A percentile compares a stretch with the other conserved stretches of the same genome.
Conservation (phyloP, 2,888 invertebrate species). For the Chloroclysta siterata region DNA sequence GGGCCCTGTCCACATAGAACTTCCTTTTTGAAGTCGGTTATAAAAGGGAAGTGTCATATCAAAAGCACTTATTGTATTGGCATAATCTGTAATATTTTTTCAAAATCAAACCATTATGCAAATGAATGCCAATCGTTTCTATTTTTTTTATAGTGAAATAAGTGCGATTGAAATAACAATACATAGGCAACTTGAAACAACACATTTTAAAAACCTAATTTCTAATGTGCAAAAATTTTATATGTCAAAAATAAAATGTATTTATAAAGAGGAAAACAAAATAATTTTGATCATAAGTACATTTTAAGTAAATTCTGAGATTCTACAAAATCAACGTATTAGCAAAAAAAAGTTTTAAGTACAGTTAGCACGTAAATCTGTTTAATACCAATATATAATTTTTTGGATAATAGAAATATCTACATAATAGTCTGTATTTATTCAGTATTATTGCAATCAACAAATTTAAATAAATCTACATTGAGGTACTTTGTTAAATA, state of each 20-base stretch:
- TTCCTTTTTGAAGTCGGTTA: too few species aligned
- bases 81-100: too few species aligned
- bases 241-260: slow-evolving; percentile 21
- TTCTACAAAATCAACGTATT: slow-evolving; percentile 38
- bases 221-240: slow-evolving; percentile 6
- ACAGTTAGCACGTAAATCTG: slow-evolving; percentile 33
- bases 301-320: slow-evolving; percentile 44
- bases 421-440: too few species aligned
- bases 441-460: slow-evolving; percentile 10
- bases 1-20: too few species aligned
- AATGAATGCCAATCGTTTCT: too few species aligned
- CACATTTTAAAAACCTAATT: background rate
- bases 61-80: too few species aligned
- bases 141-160: background rate
- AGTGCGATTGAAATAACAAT: background rate
- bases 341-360: slow-evolving; percentile 26
- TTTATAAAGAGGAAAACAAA: background rate
- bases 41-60: too few species aligned
- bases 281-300: slow-evolving; percentile 38
- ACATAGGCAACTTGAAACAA: background rate
- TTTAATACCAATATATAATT: slow-evolving; percentile 13
- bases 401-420: background rate
- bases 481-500: slow-evolving; percentile 60
- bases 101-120: too few species aligned
- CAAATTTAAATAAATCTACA: slow-evolving; percentile 35